A percentile compares a stretch with the other conserved stretches of the same genome.
Evolutionary conservation across 2,113 vertebrate genomes (phyloP).

Genomic region (Perognathus longimembris): DNA sequence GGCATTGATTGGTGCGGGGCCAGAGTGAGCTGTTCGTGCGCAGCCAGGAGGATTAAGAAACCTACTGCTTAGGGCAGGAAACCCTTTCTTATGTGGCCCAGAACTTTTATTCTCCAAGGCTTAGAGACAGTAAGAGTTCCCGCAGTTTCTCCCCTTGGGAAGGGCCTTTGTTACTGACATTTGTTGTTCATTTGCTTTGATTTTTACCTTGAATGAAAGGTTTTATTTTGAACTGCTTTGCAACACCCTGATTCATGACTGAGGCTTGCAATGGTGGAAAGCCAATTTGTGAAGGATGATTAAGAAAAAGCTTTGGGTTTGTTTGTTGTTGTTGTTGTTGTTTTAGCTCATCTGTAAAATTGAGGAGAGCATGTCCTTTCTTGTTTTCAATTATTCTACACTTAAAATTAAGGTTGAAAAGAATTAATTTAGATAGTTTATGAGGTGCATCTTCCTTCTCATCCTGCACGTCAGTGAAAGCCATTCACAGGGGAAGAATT

Average conservation of each 20-base stretch:
- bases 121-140: background rate
- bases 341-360: background rate
- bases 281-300: background rate
- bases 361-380: background rate
- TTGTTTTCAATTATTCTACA: background rate
- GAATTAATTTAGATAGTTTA: background rate
- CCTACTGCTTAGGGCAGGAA: background rate
- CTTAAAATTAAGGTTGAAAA: constrained; percentile 43
- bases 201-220: background rate
- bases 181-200: background rate
- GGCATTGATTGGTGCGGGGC: no score
- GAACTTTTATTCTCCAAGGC: background rate
- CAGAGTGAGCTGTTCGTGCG: no score
- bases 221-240: constrained; percentile 14
- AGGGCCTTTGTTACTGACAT: background rate
- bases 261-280: background rate
- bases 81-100: accelerated
- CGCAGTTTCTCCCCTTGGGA: background rate
- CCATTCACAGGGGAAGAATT: background rate
- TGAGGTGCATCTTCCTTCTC: background rate
- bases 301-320: background rate
- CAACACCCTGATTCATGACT: background rate
- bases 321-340: background rate
- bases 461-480: background rate
- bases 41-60: no score